Evolutionary conservation across 2,888 invertebrate genomes (phyloP), one percentile per base, ranked within the genome.

Genomic region (Caenorhabditis angaria): DNA sequence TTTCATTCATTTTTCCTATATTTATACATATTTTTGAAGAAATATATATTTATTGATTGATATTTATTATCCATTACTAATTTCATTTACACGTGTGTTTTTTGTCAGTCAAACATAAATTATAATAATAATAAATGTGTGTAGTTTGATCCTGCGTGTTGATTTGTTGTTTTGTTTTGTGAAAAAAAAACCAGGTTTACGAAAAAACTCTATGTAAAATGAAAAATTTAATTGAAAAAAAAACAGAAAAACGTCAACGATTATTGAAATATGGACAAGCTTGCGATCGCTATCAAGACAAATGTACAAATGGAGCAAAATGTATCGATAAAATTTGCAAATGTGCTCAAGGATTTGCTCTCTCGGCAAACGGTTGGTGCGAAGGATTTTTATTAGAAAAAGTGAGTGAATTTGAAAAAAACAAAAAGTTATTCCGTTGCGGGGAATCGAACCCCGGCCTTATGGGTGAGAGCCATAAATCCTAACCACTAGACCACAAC

Each of bases 241-340:
- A n/a, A n/a, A n/a, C 62, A 74, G 69, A 66, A 57, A 62, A 56
- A 24, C 69, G 70, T 59, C 53, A 65, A 60, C 65, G 73, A 56
- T 32, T 63, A 53, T 62, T 82, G 50, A 75, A 70, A 63, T 80
- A 80, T 68, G 80, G 80, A 48, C 76, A 78, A 55, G 71, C 74
- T 6, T 82, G 82, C 59, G 70, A 76, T 60, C 67, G 58, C 5
- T 61, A 75, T 53, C 61, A 57, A 18, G 80, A 80, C 55, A 69
- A 69, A n/a, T 80, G 80, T 60, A 70, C 64, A 51, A 80, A 78
- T 54, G 80, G 76, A n/a, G 79, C 80, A 10, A 78, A 75, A 29
- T 83, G 83, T 54, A 65, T 83, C 25, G 80, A 83, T 48, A 75
- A 70, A 35, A 77, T 83, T 20, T 83, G 83, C 75, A 82, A 83